Base-by-base conservation (phyloP, 2,888 invertebrate species). In the Amaurobius ferox region DNA sequence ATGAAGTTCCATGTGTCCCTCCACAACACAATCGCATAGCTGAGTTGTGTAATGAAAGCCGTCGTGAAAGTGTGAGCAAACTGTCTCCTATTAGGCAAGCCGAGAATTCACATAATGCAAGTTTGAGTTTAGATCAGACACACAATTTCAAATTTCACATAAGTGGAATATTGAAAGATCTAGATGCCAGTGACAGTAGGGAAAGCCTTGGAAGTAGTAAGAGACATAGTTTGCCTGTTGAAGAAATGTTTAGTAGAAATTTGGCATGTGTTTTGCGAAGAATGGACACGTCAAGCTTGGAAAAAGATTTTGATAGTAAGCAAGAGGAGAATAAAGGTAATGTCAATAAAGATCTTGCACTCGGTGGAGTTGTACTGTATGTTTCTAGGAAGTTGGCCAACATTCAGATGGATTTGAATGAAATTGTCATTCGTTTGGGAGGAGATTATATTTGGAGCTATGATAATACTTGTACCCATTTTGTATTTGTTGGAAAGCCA, bases 401-500 rank as follows among this genome's bases (percentile, higher is more conserved):
- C 2, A 89, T 90, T 29, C 91, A 92, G 88, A 88, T 90, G 1
- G 91, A 91, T 74, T 89, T 91, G 62, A 91, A 91, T 89, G 90
- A 90, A 70, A 89, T 91, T 9, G 91, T 91, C 11, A 89, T 89
- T 7, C 88, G 89, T 1, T 90, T 92, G 19, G 92, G 92, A 13
- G 92, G 91, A 2, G 90, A 91, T 67, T 91, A 90, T 88, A 88
- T 90, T n/a, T 91, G 91, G 91, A 90, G 89, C 6, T 91, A 91
- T 86, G 91, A 91, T 79, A 86, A 79, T n/a, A 89, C 90, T 11
- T 91, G 91, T 74, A 92, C 92, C 13, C 92, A 92, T 88, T 91
- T 91, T 89, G 90, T 92, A 16, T 90, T 90, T 30, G 89, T 91
- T 90, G 92, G 92, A 0, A 90, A 91, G 70, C 88, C 90, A 6